Percentiles rank a stretch among this genome's conserved stretches.
These are phyloP conservation scores for Hemicordylus capensis DNA, from an alignment of 2,113 vertebrate genomes.

Conservation along the genomic window DNA sequence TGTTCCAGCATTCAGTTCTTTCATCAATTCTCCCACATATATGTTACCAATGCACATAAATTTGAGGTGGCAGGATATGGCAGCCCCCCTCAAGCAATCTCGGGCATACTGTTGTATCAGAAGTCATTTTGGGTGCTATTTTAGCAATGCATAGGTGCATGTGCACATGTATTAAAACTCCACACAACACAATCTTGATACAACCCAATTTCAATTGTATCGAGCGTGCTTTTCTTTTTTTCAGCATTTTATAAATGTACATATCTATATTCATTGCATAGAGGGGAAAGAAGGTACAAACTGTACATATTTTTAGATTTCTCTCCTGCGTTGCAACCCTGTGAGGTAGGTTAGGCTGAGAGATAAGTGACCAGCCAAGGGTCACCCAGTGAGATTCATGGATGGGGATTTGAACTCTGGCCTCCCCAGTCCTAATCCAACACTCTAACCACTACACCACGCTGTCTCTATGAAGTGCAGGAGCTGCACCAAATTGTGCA, in stretches of 20 bases:
- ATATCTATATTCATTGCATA: background rate
- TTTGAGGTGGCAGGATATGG: background rate
- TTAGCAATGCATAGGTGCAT: background rate
- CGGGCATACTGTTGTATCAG: background rate
- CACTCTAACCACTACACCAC: no score
- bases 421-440: no score
- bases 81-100: no score
- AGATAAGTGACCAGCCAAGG: no score
- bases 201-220: no score
- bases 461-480: no score
- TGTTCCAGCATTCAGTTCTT: background rate
- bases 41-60: background rate
- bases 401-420: background rate
- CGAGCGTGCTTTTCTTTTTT: background rate
- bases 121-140: background rate
- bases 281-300: background rate
- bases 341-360: no score
- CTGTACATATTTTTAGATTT: no score
- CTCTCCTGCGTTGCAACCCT: no score
- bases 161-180: background rate
- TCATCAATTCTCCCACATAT: background rate
- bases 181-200: background rate
- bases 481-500: background rate
- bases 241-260: background rate
- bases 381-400: no score